Percentiles rank a stretch among this genome's conserved stretches.
These are phyloP conservation scores for Pantelozetes paolii DNA, from an alignment of 2,888 invertebrate genomes.

Conservation along the genomic window DNA sequence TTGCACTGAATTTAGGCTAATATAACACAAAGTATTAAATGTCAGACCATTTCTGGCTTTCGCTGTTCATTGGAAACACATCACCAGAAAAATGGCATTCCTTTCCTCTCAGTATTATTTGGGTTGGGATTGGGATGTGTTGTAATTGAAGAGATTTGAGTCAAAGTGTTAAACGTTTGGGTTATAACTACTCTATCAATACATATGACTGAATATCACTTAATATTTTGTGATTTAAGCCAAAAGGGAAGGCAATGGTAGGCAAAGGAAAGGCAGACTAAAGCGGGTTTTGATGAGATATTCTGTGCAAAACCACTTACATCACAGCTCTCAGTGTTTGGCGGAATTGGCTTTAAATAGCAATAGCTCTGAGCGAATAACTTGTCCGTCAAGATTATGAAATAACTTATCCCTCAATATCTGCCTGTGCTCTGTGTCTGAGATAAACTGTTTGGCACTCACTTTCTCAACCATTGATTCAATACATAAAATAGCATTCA, in stretches of 20 bases:
- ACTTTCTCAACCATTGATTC: not conserved
- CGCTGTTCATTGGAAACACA: not conserved
- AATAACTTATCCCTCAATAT: constrained; percentile 11
- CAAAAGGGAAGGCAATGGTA: not conserved
- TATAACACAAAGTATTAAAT: not conserved
- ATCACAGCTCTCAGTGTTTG: not conserved
- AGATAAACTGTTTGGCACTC: not conserved
- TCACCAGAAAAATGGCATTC: not conserved
- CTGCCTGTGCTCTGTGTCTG: not conserved
- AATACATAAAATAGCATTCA: not conserved
- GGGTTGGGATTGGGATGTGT: not conserved
- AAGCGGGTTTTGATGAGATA: constrained; percentile 1
- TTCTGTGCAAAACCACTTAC: not conserved
- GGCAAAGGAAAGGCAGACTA: not conserved
- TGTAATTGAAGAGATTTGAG: not conserved
- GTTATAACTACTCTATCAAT: not conserved
- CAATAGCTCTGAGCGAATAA: constrained; percentile 11
- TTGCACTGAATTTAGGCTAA: constrained; percentile 9
- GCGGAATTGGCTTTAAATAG: not conserved
- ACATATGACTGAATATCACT: not conserved
- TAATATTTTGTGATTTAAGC: not conserved
- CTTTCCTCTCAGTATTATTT: not conserved
- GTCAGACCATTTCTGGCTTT: not conserved
- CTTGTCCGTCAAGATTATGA: constrained; percentile 19
- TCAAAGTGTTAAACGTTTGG: not conserved